These are phyloP conservation scores for Seriola dumerili DNA, from an alignment of 2,113 vertebrate genomes.

Conservation along the genomic window DNA sequence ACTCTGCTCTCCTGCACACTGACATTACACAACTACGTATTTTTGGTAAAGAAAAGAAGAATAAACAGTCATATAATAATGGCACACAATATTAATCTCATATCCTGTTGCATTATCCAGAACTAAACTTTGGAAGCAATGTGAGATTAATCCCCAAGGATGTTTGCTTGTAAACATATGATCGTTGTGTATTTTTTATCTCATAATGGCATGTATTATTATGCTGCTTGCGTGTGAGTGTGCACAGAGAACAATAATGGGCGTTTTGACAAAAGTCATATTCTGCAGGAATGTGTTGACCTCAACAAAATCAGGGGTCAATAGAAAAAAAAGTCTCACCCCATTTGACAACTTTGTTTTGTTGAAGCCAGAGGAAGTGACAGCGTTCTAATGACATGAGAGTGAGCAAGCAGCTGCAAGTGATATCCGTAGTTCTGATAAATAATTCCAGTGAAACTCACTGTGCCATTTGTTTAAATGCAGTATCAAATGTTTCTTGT, in stretches of 20 bases:
- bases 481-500: not conserved
- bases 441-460: not conserved
- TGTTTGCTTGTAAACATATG: constrained; percentile 11
- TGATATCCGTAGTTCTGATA: not conserved
- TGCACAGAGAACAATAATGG: no score
- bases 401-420: not conserved
- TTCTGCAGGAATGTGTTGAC: no score
- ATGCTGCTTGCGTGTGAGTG: no score
- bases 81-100: not conserved
- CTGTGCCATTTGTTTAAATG: not conserved
- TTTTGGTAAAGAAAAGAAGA: not conserved
- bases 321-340: not conserved
- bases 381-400: not conserved
- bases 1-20: not conserved
- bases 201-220: not conserved
- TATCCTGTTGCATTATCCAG: not conserved
- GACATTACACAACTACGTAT: not conserved
- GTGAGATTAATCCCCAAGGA: not conserved
- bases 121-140: not conserved
- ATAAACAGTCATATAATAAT: not conserved
- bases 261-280: no score
- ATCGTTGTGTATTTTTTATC: not conserved
- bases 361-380: not conserved
- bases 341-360: not conserved
- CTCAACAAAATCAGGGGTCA: no score